A percentile compares a stretch with the other conserved stretches of the same genome.
These are phyloP conservation scores for Hydractinia echinata DNA, from an alignment of 30 jellyfish, hydroid and myxozoan species.

Conservation along the genomic window DNA sequence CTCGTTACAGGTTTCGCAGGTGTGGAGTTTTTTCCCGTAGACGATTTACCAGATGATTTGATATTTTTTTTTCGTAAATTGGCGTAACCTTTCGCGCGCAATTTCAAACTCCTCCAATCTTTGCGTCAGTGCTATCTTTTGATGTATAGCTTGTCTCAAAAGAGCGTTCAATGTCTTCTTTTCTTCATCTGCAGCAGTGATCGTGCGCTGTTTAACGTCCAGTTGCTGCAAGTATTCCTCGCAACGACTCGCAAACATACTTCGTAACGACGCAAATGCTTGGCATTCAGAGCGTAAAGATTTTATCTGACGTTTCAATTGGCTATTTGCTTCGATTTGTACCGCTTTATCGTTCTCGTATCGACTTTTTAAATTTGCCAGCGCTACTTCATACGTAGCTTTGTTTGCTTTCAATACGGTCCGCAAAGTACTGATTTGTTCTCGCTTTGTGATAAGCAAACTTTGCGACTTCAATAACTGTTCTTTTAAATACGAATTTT, in stretches of 20 bases:
- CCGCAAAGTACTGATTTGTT: slow-evolving; percentile 77
- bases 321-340: slow-evolving; percentile 83
- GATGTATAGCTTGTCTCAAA: slow-evolving; percentile 89
- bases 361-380: slow-evolving; percentile 82
- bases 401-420: slow-evolving; percentile 81
- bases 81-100: slow-evolving; percentile 83
- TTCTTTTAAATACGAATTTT: slow-evolving; percentile 52
- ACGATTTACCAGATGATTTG: background rate
- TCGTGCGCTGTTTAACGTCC: slow-evolving; percentile 61
- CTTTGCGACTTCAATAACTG: slow-evolving; percentile 72
- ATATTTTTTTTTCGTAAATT: slow-evolving; percentile 55
- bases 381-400: slow-evolving; percentile 87
- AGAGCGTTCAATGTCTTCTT: slow-evolving; percentile 68
- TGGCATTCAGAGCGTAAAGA: slow-evolving; percentile 79
- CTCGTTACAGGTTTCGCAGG: slow-evolving; percentile 25
- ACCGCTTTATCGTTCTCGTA: slow-evolving; percentile 86
- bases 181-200: slow-evolving; percentile 78
- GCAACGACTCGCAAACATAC: slow-evolving; percentile 93
- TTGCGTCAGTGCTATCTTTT: slow-evolving; percentile 79
- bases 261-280: slow-evolving; percentile 85
- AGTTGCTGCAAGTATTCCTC: slow-evolving; percentile 79
- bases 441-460: slow-evolving; percentile 78
- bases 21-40: background rate
- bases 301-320: slow-evolving; percentile 74
- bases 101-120: slow-evolving; percentile 80